These are phyloP conservation scores for Autographa pulchrina DNA, from an alignment of 2,888 invertebrate genomes.

Conservation along the genomic window DNA sequence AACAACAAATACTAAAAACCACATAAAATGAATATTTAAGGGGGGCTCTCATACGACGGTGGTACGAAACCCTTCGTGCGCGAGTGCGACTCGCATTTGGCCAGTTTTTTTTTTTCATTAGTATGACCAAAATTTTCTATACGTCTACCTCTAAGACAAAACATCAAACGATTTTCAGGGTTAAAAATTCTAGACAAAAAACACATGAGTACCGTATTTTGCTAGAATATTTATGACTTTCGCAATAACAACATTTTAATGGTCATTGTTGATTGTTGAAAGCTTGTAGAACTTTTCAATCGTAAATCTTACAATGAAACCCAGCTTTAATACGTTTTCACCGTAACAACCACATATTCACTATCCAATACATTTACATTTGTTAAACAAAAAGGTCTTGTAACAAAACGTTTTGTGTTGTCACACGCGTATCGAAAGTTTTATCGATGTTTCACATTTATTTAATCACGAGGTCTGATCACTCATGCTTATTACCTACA, in stretches of 20 bases:
- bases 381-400: not conserved
- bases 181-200: not conserved
- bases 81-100: too few species aligned
- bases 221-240: not conserved
- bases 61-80: too few species aligned
- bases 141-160: too few species aligned
- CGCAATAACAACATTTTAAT: not conserved
- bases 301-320: not conserved
- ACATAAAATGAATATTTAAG: too few species aligned
- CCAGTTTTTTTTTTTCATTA: too few species aligned
- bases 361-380: not conserved
- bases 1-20: too few species aligned
- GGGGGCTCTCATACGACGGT: too few species aligned
- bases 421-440: slow-evolving; percentile 41
- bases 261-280: not conserved
- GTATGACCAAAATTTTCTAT: too few species aligned
- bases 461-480: slow-evolving; percentile 51
- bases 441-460: slow-evolving; percentile 47
- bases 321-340: not conserved
- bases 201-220: not conserved
- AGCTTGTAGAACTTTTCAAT: not conserved
- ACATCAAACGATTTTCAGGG: too few species aligned
- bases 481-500: slow-evolving; percentile 48
- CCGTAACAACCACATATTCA: not conserved
- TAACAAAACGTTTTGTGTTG: slow-evolving; percentile 9